Conservation (phyloP, 2,113 vertebrate species). For the Oceanodroma tethys region DNA sequence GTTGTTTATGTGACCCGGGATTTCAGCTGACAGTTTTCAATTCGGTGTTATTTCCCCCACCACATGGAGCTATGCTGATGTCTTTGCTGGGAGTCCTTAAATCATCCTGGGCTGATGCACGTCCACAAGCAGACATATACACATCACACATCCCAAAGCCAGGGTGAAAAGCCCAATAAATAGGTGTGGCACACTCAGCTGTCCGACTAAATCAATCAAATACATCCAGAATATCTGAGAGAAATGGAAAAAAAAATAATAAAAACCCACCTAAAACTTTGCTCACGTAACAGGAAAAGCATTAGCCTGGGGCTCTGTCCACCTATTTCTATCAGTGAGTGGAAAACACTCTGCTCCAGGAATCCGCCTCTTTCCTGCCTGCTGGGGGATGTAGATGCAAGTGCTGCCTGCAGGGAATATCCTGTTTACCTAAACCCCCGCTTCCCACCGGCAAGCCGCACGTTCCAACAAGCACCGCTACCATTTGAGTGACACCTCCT, state of each 20-base stretch:
- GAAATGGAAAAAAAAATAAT: background rate
- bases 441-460: background rate
- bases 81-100: background rate
- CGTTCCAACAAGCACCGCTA: background rate
- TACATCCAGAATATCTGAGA: fast-evolving
- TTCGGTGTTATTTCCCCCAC: background rate
- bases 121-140: background rate
- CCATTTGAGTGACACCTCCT: background rate
- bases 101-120: fast-evolving
- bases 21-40: background rate
- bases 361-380: conserved; percentile 9
- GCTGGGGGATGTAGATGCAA: background rate
- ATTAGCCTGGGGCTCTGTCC: background rate
- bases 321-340: background rate
- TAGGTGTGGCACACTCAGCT: background rate
- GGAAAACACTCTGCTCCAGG: conserved; percentile 10
- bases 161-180: background rate
- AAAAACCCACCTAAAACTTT: background rate
- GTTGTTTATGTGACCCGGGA: background rate
- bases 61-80: fast-evolving
- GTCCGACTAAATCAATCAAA: background rate
- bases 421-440: background rate
- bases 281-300: conserved; percentile 41
- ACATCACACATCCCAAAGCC: background rate
- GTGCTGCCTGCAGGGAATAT: background rate